These are phyloP conservation scores for Hyperoplus lanceolatus DNA, from an alignment of 2,797 vertebrate species.

Conservation along the genomic window DNA sequence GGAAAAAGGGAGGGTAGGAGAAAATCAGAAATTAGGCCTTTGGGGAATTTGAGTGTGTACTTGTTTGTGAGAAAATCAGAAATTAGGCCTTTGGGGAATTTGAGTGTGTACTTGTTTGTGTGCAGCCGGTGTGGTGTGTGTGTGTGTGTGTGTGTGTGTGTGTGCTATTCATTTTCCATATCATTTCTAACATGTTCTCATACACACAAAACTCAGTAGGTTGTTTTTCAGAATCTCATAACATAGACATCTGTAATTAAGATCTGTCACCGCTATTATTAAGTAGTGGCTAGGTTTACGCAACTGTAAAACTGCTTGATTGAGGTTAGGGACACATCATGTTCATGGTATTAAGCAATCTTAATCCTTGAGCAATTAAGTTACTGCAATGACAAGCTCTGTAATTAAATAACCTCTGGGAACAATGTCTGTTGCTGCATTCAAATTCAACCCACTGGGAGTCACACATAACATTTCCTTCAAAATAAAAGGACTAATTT, in stretches of 20 bases:
- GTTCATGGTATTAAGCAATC: neutral
- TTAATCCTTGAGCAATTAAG: neutral
- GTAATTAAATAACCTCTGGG: neutral
- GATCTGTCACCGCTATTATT: neutral
- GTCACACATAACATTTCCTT: neutral
- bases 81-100: conserved; percentile 31
- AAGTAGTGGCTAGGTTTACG: neutral
- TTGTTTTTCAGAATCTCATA: conserved; percentile 1
- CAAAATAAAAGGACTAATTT: neutral
- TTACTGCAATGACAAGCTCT: neutral
- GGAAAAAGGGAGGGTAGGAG: conserved; percentile 20
- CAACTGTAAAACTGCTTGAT: neutral
- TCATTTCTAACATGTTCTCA: neutral
- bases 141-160: neutral
- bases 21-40: conserved; percentile 37
- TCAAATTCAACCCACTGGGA: neutral
- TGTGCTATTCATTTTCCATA: neutral
- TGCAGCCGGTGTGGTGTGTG: neutral
- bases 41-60: conserved; percentile 3
- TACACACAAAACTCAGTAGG: neutral
- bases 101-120: conserved; percentile 1
- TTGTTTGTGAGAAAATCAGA: conserved; percentile 22
- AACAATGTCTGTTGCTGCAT: neutral
- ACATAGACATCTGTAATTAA: neutral
- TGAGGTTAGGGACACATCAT: neutral